Percentiles rank a stretch among this genome's conserved stretches.
These are phyloP conservation scores for Caenorhabditis remanei DNA, from an alignment of 1,140 invertebrate genomes.

Conservation along the genomic window DNA sequence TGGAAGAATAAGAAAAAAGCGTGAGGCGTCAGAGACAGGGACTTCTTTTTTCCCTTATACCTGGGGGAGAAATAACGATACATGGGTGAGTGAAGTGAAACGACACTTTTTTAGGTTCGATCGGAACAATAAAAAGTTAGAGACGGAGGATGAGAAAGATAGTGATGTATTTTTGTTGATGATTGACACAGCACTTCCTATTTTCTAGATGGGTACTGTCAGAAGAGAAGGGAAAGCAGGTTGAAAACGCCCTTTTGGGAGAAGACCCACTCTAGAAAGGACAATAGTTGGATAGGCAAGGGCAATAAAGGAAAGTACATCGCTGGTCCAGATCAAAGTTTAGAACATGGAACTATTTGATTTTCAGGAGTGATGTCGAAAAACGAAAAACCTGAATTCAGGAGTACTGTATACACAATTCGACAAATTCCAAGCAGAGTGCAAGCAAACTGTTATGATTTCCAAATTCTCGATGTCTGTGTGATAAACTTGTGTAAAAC, in stretches of 20 bases:
- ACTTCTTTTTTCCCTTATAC: neutral
- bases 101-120: constrained; percentile 30
- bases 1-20: constrained; percentile 36
- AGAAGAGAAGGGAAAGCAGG: neutral
- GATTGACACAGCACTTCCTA: constrained; percentile 33
- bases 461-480: neutral
- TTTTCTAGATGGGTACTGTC: neutral
- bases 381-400: neutral
- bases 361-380: too few relatives aligned
- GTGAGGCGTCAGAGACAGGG: neutral
- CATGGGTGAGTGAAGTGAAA: constrained; percentile 32
- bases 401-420: too few relatives aligned
- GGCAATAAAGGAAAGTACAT: neutral
- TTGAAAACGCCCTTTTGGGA: neutral
- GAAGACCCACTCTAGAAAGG: neutral
- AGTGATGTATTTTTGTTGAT: constrained; percentile 3
- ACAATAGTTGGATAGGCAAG: neutral
- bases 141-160: constrained; percentile 15
- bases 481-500: neutral
- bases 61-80: constrained; percentile 14
- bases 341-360: neutral
- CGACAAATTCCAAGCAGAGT: too few relatives aligned
- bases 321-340: neutral
- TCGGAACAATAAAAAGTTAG: neutral
- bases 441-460: neutral